Evolutionary conservation across 2,888 invertebrate genomes (phyloP).

Genomic region (Sepioteuthis lessoniana): DNA sequence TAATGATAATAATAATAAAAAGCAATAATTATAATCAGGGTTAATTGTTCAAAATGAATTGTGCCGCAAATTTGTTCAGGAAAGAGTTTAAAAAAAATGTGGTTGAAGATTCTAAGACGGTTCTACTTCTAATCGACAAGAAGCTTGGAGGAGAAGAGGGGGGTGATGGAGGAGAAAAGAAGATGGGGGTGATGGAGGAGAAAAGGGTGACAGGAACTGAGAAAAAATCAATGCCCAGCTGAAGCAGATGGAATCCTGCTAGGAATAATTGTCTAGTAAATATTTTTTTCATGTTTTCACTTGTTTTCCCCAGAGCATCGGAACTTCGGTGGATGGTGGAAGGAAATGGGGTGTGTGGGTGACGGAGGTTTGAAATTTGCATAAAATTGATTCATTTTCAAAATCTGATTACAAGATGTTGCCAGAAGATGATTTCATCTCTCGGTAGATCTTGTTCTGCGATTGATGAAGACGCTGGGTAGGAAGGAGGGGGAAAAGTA

Average conservation of each 20-base stretch:
- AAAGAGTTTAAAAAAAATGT: neutral
- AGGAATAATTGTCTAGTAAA: conserved; percentile 1
- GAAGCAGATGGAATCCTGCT: neutral
- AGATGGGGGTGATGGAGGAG: no score
- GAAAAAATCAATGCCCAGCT: neutral
- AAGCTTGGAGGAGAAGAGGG: neutral
- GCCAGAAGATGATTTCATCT: neutral
- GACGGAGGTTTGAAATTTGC: neutral
- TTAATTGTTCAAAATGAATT: neutral
- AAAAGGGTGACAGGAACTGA: no score
- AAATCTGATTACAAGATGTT: neutral
- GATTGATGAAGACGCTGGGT: neutral
- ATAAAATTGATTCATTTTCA: conserved; percentile 20
- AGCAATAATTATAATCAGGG: conserved; percentile 17
- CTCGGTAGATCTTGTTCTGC: no score
- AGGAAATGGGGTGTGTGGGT: neutral
- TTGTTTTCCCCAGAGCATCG: neutral
- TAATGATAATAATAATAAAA: neutral
- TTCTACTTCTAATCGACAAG: neutral
- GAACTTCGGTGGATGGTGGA: neutral
- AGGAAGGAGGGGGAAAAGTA: neutral
- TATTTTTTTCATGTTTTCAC: neutral
- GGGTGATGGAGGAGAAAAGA: no score
- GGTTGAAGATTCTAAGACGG: neutral
- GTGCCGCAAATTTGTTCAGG: neutral